Evolutionary conservation across 2,888 invertebrate species (phyloP).

Genomic region (Thumatha senex): DNA sequence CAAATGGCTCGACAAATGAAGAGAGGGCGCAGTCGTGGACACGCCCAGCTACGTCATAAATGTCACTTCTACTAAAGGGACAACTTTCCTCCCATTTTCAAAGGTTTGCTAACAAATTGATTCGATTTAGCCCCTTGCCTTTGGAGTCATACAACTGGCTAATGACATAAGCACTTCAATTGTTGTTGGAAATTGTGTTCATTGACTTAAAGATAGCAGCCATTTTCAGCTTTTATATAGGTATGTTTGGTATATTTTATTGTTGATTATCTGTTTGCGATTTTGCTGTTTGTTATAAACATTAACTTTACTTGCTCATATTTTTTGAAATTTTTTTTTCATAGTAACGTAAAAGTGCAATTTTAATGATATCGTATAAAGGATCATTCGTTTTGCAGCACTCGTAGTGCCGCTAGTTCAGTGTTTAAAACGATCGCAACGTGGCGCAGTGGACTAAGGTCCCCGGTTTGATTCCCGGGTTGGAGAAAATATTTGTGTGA

Average conservation of each 20-base stretch:
- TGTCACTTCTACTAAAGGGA: conserved; percentile 60
- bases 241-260: neutral
- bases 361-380: too few species aligned
- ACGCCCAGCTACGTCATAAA: conserved; percentile 79
- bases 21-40: conserved; percentile 69
- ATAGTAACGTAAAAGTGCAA: too few species aligned
- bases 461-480: too few species aligned
- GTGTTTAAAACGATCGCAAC: too few species aligned
- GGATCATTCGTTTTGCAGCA: too few species aligned
- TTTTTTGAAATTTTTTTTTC: too few species aligned
- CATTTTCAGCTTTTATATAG: neutral
- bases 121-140: conserved; percentile 56
- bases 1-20: conserved; percentile 83
- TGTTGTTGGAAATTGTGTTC: conserved; percentile 11
- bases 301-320: too few species aligned
- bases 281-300: too few species aligned
- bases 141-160: conserved; percentile 23
- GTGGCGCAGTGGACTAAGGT: too few species aligned
- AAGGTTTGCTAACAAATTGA: conserved; percentile 64
- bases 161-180: conserved; percentile 27
- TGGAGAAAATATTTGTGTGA: too few species aligned
- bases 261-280: too few species aligned
- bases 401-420: too few species aligned
- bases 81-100: conserved; percentile 36
- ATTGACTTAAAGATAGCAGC: neutral